phyloP scores from a whole-genome alignment of 1,140 invertebrate species.

The Asbolus verrucosus region DNA sequence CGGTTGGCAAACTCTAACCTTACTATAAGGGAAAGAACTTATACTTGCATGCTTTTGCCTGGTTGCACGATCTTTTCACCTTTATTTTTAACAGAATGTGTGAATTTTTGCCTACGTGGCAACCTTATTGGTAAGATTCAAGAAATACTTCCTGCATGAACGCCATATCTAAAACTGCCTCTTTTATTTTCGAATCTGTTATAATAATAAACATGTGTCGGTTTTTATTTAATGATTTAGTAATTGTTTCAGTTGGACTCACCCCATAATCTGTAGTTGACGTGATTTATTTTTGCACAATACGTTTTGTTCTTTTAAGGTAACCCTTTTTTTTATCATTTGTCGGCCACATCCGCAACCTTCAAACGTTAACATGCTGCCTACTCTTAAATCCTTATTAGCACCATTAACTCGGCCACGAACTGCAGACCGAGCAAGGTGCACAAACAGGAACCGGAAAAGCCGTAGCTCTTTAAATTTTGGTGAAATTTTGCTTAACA shows the following conservation, averaged over 20 bases:
- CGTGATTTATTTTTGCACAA: conserved; percentile 60
- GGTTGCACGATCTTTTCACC: conserved; percentile 40
- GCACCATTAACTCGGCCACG: too few relatives aligned
- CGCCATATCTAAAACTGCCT: conserved; percentile 7
- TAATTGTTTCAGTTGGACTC: conserved; percentile 63
- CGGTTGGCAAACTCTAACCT: conserved; percentile 62
- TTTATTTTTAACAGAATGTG: conserved; percentile 52
- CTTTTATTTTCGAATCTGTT: too few relatives aligned
- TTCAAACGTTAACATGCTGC: background rate
- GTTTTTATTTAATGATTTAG: conserved; percentile 59
- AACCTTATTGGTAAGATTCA: conserved; percentile 51
- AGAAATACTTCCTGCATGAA: conserved; percentile 40
- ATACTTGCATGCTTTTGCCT: conserved; percentile 63
- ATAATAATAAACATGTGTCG: conserved; percentile 37
- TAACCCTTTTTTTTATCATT: conserved; percentile 50
- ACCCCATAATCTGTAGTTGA: conserved; percentile 60
- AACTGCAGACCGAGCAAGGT: too few relatives aligned
- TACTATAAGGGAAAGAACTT: conserved; percentile 66
- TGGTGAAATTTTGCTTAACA: too few relatives aligned
- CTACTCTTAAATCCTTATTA: background rate
- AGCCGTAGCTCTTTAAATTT: too few relatives aligned
- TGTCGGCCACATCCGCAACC: conserved; percentile 4
- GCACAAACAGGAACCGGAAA: too few relatives aligned
- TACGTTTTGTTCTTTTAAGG: conserved; percentile 54
- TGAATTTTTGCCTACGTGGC: conserved; percentile 54